Conservation (phyloP, 2,113 vertebrate genomes). For the Brachyhypopomus gauderio region DNA sequence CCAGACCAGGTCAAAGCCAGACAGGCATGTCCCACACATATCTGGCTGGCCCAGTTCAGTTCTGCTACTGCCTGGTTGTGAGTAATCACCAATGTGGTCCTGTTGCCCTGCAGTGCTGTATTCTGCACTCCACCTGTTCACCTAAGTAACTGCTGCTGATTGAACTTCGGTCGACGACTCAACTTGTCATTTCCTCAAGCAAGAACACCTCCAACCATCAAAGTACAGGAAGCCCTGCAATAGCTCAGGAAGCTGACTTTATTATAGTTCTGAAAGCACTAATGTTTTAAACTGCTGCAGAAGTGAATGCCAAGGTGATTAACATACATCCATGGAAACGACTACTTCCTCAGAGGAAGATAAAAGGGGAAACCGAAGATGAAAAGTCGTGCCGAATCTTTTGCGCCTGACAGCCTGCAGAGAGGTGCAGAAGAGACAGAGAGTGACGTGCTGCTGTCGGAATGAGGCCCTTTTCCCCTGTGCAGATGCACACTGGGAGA, state of each 20-base stretch:
- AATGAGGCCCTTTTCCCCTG: constrained; percentile 10
- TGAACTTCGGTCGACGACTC: background rate
- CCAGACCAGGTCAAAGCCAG: background rate
- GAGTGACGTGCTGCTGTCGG: constrained; percentile 22
- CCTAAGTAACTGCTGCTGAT: constrained; percentile 1
- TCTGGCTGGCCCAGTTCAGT: background rate
- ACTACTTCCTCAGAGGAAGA: constrained; percentile 19
- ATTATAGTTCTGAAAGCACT: background rate
- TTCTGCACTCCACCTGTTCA: background rate
- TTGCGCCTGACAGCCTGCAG: constrained; percentile 44
- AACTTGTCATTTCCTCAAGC: background rate
- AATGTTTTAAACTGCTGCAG: constrained; percentile 23
- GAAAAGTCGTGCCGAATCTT: constrained; percentile 33
- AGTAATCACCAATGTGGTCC: constrained; percentile 1
- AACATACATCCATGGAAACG: constrained; percentile 33
- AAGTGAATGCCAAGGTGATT: constrained; percentile 18
- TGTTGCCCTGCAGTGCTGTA: no score
- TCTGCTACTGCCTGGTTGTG: background rate
- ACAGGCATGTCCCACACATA: background rate
- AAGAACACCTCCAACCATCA: background rate
- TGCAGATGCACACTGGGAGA: background rate
- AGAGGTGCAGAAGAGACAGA: constrained; percentile 36
- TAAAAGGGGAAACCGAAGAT: constrained; percentile 40
- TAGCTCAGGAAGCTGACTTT: constrained; percentile 19
- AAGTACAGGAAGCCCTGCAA: background rate